Conservation (phyloP, 2,888 invertebrate genomes). For the Thelaira solivaga region DNA sequence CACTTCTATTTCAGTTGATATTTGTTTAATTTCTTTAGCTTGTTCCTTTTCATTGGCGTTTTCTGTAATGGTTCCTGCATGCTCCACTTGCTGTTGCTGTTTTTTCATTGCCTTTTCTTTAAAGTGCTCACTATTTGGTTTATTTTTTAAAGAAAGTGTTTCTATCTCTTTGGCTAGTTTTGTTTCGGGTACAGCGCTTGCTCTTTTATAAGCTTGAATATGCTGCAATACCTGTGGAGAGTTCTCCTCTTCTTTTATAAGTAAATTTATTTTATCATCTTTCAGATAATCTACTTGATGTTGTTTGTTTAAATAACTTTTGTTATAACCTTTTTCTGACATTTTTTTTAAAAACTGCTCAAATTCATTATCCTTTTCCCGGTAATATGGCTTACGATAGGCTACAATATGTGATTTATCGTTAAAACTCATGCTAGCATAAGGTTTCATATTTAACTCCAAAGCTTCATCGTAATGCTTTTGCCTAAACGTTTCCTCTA, state of each 20-base stretch:
- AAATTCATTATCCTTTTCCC: slow-evolving; percentile 38
- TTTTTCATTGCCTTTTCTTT: no score
- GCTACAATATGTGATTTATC: not conserved
- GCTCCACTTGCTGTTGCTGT: no score
- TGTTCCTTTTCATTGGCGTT: not conserved
- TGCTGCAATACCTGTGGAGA: not conserved
- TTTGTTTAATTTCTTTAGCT: not conserved
- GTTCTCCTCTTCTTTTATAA: slow-evolving; percentile 13
- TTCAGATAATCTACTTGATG: slow-evolving; percentile 64
- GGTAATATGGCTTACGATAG: not conserved
- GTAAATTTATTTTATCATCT: slow-evolving; percentile 60
- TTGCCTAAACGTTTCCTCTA: slow-evolving; percentile 18
- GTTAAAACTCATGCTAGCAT: not conserved
- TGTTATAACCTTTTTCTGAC: slow-evolving; percentile 69
- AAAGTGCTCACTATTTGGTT: not conserved
- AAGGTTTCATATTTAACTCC: not conserved
- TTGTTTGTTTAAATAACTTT: slow-evolving; percentile 65
- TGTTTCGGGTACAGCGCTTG: not conserved
- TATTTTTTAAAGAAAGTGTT: not conserved
- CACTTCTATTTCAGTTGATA: not conserved
- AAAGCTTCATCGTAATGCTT: not conserved
- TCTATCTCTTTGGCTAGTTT: slow-evolving; percentile 4
- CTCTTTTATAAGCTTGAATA: slow-evolving; percentile 51
- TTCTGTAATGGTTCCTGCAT: no score
- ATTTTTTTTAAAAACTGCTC: slow-evolving; percentile 66